A percentile compares a stretch with the other conserved stretches of the same genome.
Conservation (phyloP, 2,888 invertebrate genomes). For the Drosophila melanosoma region DNA sequence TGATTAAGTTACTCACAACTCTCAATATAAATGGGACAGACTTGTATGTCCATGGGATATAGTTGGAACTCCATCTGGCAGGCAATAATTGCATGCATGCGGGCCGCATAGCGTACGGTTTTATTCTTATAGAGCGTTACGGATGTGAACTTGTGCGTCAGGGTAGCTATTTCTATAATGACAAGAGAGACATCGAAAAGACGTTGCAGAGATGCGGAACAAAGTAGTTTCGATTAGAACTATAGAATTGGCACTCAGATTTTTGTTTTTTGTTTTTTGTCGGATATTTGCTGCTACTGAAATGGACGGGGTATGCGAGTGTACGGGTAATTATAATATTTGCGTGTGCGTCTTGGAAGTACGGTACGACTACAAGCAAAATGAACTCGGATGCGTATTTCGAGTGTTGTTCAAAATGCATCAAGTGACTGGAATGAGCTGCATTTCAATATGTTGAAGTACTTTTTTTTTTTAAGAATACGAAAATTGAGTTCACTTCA, state of each 20-base stretch:
- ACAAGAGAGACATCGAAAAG: slow-evolving; percentile 75
- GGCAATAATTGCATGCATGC: slow-evolving; percentile 94
- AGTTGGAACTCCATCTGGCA: slow-evolving; percentile 95
- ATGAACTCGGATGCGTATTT: slow-evolving; percentile 21
- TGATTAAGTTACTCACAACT: slow-evolving; percentile 89
- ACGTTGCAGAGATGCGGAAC: slow-evolving; percentile 79
- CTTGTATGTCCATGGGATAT: slow-evolving; percentile 94
- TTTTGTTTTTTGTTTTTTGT: slow-evolving; percentile 18
- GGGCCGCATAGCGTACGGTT: slow-evolving; percentile 91
- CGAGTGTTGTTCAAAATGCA: slow-evolving; percentile 7
- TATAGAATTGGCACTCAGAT: slow-evolving; percentile 73
- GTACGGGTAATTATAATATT: slow-evolving; percentile 1
- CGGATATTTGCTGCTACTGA: slow-evolving; percentile 47
- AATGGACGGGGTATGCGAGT: slow-evolving; percentile 41
- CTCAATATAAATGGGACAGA: slow-evolving; percentile 93
- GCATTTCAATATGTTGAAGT: not conserved
- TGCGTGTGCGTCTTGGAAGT: slow-evolving; percentile 14
- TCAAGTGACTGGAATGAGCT: slow-evolving; percentile 6
- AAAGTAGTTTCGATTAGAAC: slow-evolving; percentile 76
- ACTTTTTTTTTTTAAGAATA: not conserved
- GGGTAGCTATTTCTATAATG: slow-evolving; percentile 90
- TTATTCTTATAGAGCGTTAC: slow-evolving; percentile 92
- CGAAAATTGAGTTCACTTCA: slow-evolving; percentile 1
- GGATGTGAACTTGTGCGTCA: slow-evolving; percentile 92
- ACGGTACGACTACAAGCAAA: slow-evolving; percentile 32